Evolutionary conservation across 2,113 vertebrate genomes (phyloP), one percentile per base, ranked within the genome.

Genomic region (Pundamilia nyererei): DNA sequence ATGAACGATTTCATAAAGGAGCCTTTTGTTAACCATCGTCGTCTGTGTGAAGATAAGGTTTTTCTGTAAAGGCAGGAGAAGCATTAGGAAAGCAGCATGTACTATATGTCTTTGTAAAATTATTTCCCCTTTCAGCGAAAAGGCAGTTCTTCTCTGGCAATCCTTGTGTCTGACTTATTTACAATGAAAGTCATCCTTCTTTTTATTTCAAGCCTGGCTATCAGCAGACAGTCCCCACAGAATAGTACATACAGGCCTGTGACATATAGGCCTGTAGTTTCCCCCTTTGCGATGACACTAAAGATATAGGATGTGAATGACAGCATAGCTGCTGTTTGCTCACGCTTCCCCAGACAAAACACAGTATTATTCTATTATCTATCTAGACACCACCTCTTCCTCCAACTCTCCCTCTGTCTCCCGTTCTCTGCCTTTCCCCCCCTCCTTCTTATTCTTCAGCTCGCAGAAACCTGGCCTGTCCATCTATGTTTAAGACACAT

Each of bases 281-380:
- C 97, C 96, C 96, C 96, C 96, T 79, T 40, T 31, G 96, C 93
- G 98, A 99, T 99, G 98, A 99, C 98, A 98, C 97, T 97, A 97
- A 98, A 98, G 98, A 98, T 98, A 98, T 90, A 93, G 90, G 96
- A 96, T 97, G 96, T 98, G 98, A 98, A 97, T 99, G 98, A 97
- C 98, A 97, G 97, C 97, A 96, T 96, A 94, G 97, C 97, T 96
- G 95, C 97, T 98, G 97, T 97, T 96, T 97, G 97, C 97, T 97
- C 96, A 83, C 81, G 96, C 96, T 97, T 98, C 98, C 98, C 98
- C 96, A 97, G 98, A 98, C 97, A 98, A 98, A 98, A 98, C 97
- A 98, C 97, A 92, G 97, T 96, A 98, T 98, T 98, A 98, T 98
- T 98, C 97, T 98, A 97, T 99, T 99, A 99, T 98, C 98, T 98